phyloP scores from a whole-genome alignment of 2,113 vertebrate species.

The Panthera uncia region DNA sequence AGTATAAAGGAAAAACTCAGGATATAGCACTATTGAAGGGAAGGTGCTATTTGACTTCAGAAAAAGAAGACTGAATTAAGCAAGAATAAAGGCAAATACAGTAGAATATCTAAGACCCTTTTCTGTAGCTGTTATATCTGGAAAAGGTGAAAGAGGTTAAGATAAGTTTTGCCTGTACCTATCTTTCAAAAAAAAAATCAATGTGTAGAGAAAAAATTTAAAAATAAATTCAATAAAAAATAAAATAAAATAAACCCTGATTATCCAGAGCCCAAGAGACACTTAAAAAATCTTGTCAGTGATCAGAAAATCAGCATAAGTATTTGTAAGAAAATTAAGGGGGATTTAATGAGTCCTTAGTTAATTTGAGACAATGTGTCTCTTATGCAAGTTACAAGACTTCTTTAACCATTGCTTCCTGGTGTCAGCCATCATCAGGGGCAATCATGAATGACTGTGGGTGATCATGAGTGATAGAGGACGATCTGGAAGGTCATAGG shows the following conservation, averaged over 20 bases:
- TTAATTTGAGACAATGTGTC: background rate
- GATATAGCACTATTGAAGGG: background rate
- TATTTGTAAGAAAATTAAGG: background rate
- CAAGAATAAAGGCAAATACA: background rate
- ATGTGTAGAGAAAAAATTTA: background rate
- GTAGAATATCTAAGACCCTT: background rate
- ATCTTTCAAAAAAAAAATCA: background rate
- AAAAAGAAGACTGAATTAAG: background rate
- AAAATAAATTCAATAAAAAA: background rate
- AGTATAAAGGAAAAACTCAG: background rate
- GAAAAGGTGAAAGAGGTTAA: background rate
- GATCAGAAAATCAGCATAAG: background rate
- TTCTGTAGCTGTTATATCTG: background rate
- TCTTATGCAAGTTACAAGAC: background rate
- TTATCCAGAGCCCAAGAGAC: background rate
- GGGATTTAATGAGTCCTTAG: background rate
- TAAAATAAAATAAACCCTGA: background rate
- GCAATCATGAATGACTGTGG: background rate
- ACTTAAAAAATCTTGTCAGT: background rate
- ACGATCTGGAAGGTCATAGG: background rate
- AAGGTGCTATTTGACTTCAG: background rate
- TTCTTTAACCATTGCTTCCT: background rate
- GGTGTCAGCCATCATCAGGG: background rate
- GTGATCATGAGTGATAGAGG: background rate
- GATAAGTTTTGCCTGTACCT: background rate